Base-by-base conservation (phyloP, 2,888 invertebrate species). In the Aleiodes testaceus region DNA sequence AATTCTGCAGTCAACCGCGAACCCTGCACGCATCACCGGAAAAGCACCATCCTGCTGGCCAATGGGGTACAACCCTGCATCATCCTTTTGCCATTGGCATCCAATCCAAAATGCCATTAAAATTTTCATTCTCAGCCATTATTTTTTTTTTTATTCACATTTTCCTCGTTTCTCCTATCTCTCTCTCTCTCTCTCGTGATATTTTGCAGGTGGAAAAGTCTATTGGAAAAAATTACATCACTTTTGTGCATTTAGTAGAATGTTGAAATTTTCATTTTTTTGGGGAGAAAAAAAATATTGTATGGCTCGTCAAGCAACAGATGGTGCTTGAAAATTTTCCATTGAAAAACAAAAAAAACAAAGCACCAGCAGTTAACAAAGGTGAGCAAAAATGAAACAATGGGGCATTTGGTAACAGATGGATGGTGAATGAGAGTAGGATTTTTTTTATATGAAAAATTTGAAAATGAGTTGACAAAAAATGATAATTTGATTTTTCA, bases 1-100 rank as follows among this genome's bases (percentile, higher is more conserved):
- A 82, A 82, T 82, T 80, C 80, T 76, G 79, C 82, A 81, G 82
- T 81, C 82, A 80, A 84, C 82, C 84, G 80, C 82, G 79, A 82
- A 80, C 74, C 78, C 78, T 55, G 69, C 55, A 71, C 74, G 75
- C 77, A 76, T 72, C 75, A 72, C 75, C 71, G 72, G 67, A 55
- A 74, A 72, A 65, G 53, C 74, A 53, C 72, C 55, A 73, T 49
- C 65, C 30, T 69, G 44, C 72, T 70, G 76, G 72, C 72, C 45
- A 63, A 63, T 63, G 22, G 63, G 45, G 63, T 45, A 75, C 63
- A 69, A 61, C 73, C 75, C 73, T 71, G 26, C 72, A 59, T 59
- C 59, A 59, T 59, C 18, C 42, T 42, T 59, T 59, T 59, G 9
- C n/a, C 42, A 42, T 59, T 16, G 59, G 16, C 55, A 14, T 36